phyloP scores from a whole-genome alignment of 2,888 invertebrate species.

The Taphrorychus bicolor region DNA sequence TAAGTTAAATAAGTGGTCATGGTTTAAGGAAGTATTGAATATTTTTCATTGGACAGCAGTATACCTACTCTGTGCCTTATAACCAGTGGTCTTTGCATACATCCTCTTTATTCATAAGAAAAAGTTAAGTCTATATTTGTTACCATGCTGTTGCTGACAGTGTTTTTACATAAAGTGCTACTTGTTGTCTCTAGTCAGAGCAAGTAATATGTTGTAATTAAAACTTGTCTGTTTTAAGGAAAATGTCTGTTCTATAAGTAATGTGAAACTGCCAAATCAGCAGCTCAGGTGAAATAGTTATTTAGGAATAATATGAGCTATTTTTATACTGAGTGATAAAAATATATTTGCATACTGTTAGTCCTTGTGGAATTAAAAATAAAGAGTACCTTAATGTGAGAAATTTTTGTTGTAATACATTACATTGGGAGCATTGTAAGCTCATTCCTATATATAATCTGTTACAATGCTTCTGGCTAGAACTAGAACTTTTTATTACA shows the following conservation, averaged over 20 bases:
- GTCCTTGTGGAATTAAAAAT: neutral
- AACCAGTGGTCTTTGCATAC: neutral
- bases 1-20: no score
- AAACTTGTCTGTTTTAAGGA: neutral
- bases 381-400: neutral
- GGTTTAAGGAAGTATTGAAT: no score
- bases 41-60: neutral
- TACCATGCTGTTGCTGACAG: neutral
- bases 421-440: no score
- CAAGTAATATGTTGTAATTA: no score
- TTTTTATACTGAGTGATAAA: conserved; percentile 10
- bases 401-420: neutral
- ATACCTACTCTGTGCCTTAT: neutral
- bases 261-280: conserved; percentile 8
- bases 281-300: conserved; percentile 15
- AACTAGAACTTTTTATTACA: no score
- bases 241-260: neutral
- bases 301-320: conserved; percentile 2
- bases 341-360: neutral
- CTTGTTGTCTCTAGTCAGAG: neutral
- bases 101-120: neutral
- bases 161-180: neutral
- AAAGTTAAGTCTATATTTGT: neutral
- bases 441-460: no score
- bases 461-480: no score